phyloP scores from a whole-genome alignment of 92 coral and sea anemone species.

The Epizoanthus stellaris region DNA sequence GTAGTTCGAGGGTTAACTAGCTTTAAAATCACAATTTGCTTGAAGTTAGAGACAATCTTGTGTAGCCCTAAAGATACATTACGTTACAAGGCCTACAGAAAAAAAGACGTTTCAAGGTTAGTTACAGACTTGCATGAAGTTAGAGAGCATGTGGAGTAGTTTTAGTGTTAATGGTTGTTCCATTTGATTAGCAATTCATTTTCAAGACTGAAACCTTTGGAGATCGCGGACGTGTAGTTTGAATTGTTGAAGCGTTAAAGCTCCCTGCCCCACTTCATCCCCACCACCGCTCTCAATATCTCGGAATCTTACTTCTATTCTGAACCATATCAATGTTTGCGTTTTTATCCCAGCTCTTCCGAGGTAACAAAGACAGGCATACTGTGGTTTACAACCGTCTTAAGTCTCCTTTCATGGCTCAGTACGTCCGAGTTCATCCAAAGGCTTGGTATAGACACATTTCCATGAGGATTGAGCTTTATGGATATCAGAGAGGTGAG shows the following conservation, averaged over 20 bases:
- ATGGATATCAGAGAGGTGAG: slow-evolving; percentile 85
- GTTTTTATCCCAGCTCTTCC: slow-evolving; percentile 71
- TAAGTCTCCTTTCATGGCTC: slow-evolving; percentile 63
- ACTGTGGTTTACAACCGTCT: slow-evolving; percentile 71
- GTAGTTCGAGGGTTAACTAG: too few relatives aligned
- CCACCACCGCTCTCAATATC: not conserved
- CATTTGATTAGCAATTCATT: not conserved
- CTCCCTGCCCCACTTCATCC: not conserved
- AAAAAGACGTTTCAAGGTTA: not conserved
- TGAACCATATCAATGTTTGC: not conserved
- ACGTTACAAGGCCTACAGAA: not conserved
- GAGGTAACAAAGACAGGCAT: slow-evolving; percentile 82
- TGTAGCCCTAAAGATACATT: not conserved
- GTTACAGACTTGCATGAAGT: too few relatives aligned
- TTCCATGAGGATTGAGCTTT: slow-evolving; percentile 91
- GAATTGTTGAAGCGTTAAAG: not conserved
- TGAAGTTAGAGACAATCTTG: not conserved
- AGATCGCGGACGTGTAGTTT: too few relatives aligned
- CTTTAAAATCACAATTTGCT: too few relatives aligned
- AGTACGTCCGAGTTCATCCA: slow-evolving; percentile 87
- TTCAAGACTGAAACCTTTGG: not conserved
- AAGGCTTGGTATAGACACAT: slow-evolving; percentile 82
- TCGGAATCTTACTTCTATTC: too few relatives aligned
- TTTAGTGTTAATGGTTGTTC: too few relatives aligned
- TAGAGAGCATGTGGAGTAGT: too few relatives aligned